Base-by-base conservation (phyloP, 92 coral and sea anemone species). In the Pocillopora grandis region DNA sequence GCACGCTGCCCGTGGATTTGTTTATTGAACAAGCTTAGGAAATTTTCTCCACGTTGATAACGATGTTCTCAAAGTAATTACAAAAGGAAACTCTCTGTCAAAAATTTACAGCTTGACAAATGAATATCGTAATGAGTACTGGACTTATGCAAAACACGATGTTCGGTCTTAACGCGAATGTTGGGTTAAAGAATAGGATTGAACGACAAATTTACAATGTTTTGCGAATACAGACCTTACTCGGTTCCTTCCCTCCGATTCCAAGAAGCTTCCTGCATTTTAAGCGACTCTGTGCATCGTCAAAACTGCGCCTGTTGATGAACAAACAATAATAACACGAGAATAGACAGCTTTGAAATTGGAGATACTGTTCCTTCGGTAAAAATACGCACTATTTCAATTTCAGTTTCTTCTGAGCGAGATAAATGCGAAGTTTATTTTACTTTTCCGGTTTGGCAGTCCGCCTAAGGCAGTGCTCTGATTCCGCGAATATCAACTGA, bases 201-300 rank as follows among this genome's bases (percentile, higher is more conserved):
- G 4, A 42, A 42, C 52, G 8, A 7, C 52, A 42, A 42, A 42
- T 42, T 42, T 27, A 37, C 49, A 12, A 16, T 12, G 15, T 69
- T 69, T 14, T 75, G 16, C 13, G 6, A 73, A 16, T 48, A 69
- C 79, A 20, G 36, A 97, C 99, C 98, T 97, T 97, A 0, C 98
- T 94, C 0, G 99, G 94, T 31, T 97, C 99, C 56, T 97, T 97
- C 4, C 99, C 99, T 27, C 97, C 99, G 7, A 97, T 88, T 3
- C 99, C 99, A 71, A 97, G 92, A 6, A 97, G 92, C 76, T 97
- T 97, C 52, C 99, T 96, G 86, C 98, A 94, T 80, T 97, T 97
- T 72, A 97, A 89, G 12, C 99, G 93, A 61, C 99, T 97, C 74
- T 97, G 99, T 1, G 99, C 99, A 77, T 97, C 99, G 64, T 97